Evolutionary conservation across 2,797 vertebrate species (phyloP).

Genomic region (Hyperoplus lanceolatus): DNA sequence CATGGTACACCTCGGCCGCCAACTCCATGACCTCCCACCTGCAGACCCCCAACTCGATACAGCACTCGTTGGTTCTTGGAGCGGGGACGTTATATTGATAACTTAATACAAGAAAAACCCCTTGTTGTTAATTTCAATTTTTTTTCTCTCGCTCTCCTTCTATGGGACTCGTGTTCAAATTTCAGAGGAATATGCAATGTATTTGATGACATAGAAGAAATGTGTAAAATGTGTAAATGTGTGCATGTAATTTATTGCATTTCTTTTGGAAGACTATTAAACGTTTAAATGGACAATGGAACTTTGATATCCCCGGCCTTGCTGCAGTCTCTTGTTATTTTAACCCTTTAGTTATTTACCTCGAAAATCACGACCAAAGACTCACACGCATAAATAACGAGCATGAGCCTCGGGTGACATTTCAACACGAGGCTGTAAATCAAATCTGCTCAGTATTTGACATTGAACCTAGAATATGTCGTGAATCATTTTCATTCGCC

Average conservation of each 20-base stretch:
- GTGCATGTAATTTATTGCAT: constrained; percentile 99
- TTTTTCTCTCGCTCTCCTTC: constrained; percentile 75
- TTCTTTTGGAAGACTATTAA: constrained; percentile 91
- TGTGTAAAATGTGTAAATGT: constrained; percentile 96
- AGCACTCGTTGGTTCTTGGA: constrained; percentile 95
- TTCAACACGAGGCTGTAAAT: constrained; percentile 54
- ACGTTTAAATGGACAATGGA: constrained; percentile 93
- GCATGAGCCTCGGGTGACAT: constrained; percentile 51
- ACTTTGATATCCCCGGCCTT: constrained; percentile 91
- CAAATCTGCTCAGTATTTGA: constrained; percentile 42
- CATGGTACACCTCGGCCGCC: constrained; percentile 91
- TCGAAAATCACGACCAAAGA: constrained; percentile 59
- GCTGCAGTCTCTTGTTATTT: constrained; percentile 79
- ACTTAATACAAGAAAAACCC: constrained; percentile 5
- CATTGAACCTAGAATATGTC: neutral
- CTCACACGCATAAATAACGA: constrained; percentile 35
- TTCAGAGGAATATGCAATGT: constrained; percentile 94
- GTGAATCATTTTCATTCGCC: constrained; percentile 14
- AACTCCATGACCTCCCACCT: constrained; percentile 92
- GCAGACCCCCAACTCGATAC: constrained; percentile 93
- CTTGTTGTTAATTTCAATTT: constrained; percentile 67
- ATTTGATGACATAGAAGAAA: constrained; percentile 91
- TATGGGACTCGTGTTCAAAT: constrained; percentile 93
- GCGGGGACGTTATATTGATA: constrained; percentile 98
- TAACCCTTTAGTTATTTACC: constrained; percentile 49